Base-by-base conservation (phyloP, 1,140 invertebrate species). In the Pararge aegeria region DNA sequence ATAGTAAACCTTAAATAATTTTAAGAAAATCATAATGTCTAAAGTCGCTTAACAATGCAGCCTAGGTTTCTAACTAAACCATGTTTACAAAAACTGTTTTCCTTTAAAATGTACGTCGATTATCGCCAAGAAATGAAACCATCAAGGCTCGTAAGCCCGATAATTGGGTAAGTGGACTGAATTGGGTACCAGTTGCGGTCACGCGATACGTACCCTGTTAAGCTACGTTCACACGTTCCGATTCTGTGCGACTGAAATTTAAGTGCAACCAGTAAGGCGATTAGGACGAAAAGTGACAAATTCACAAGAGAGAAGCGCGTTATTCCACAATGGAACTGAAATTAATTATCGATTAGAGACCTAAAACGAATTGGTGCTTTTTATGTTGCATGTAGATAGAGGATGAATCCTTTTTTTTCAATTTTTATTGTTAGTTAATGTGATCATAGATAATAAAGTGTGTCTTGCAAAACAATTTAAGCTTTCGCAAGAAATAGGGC, bases 111-210 rank as follows among this genome's bases (percentile, higher is more conserved):
- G 15, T 40, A 40, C 42, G 15, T 18, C 15, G 37, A 55, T 34
- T 58, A 61, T 29, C 24, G 44, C 19, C 24, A 58, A 55, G 58
- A 63, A 70, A 69, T 65, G 29, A 65, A 70, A 64, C 57, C 64
- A 51, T 62, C 61, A 61, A 64, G 55, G 48, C 37, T 46, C 38
- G 57, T 58, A 61, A 54, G 54, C 42, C 38, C 64, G 58, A 70
- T 70, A 70, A 70, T 70, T 64, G 58, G 51, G 54, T 70, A 66
- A 64, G 48, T 64, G 64, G 58, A 20, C 52, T 42, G 49, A 60
- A 55, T 52, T 46, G 46, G 46, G 46, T 53, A 42, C 55, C 44
- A 30, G 10, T 29, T 55, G 62, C 15, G 57, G 68, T 70, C 68
- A 70, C 68, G 64, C 68, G 68, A 70, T 59, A 52, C 46, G 46